Evolutionary conservation across 2,888 invertebrate species (phyloP).

Genomic region (Drosophila rellima): DNA sequence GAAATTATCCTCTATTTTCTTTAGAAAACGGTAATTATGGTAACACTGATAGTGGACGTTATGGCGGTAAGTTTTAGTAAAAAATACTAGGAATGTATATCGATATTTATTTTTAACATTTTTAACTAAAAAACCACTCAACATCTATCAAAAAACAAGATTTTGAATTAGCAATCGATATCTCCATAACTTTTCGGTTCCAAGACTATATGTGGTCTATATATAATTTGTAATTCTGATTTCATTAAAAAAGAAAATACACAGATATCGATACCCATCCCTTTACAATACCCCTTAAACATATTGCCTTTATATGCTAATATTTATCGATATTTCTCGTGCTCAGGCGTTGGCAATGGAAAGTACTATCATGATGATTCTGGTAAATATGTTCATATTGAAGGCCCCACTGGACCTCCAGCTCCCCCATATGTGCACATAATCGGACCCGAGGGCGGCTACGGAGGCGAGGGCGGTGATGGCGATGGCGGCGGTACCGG

Average conservation of each 20-base stretch:
- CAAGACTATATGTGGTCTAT: too few relatives aligned
- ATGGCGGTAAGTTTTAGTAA: conserved; percentile 68
- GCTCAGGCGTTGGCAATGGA: conserved; percentile 74
- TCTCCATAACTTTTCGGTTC: too few relatives aligned
- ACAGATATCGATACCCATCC: too few relatives aligned
- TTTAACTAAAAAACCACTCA: too few relatives aligned
- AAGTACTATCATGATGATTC: conserved; percentile 84
- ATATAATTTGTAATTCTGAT: too few relatives aligned
- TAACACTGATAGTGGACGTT: conserved; percentile 62
- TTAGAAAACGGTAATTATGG: conserved; percentile 80
- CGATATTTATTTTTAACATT: not conserved
- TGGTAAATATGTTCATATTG: conserved; percentile 84
- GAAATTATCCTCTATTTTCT: conserved; percentile 50
- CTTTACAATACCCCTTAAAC: not conserved
- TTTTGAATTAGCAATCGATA: too few relatives aligned
- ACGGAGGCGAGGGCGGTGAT: conserved; percentile 78
- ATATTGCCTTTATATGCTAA: not conserved
- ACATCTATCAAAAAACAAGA: too few relatives aligned
- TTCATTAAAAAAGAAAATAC: too few relatives aligned
- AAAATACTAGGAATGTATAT: not conserved
- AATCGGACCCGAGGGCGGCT: conserved; percentile 83
- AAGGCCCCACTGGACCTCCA: conserved; percentile 85
- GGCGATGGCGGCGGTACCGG: conserved; percentile 78
- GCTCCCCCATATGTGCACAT: conserved; percentile 83
- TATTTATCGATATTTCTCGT: not conserved